Conservation (phyloP, 2,797 vertebrate species). For the Macropodus opercularis region DNA sequence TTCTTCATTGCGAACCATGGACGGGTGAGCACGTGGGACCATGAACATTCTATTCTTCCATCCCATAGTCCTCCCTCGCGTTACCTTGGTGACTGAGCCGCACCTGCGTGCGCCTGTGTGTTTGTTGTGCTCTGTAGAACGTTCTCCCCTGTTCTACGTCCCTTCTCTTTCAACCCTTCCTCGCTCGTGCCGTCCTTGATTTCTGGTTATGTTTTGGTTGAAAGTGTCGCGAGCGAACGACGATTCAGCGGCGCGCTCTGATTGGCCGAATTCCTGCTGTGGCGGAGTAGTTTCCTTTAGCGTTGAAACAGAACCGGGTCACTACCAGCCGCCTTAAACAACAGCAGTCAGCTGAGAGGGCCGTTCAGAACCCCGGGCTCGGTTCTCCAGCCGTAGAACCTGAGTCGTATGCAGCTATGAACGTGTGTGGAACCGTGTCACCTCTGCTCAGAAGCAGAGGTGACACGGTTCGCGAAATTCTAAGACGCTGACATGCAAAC, state of each 20-base stretch:
- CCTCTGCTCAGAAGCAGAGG: no score
- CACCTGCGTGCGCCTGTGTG: conserved; percentile 34
- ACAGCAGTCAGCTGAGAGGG: no score
- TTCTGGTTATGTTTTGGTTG: conserved; percentile 22
- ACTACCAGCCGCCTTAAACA: no score
- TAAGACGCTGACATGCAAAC: no score
- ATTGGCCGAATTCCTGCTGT: conserved; percentile 40
- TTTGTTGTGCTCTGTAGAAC: conserved; percentile 23
- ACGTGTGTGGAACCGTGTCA: no score
- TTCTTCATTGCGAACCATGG: conserved; percentile 53
- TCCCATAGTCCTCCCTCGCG: conserved; percentile 11
- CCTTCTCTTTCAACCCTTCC: no score
- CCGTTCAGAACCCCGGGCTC: no score
- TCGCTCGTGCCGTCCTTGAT: background rate
- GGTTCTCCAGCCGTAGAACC: no score
- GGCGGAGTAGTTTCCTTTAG: background rate
- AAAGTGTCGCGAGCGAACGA: conserved; percentile 38
- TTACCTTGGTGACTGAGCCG: conserved; percentile 60
- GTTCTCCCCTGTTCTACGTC: background rate
- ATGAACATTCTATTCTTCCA: conserved; percentile 3
- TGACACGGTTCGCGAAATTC: no score
- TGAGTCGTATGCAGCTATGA: no score
- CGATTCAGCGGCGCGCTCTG: conserved; percentile 8
- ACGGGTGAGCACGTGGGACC: conserved; percentile 53
- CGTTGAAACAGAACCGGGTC: no score